Base-by-base conservation (phyloP, 2,888 invertebrate genomes). In the Micoletzkya japonica region DNA sequence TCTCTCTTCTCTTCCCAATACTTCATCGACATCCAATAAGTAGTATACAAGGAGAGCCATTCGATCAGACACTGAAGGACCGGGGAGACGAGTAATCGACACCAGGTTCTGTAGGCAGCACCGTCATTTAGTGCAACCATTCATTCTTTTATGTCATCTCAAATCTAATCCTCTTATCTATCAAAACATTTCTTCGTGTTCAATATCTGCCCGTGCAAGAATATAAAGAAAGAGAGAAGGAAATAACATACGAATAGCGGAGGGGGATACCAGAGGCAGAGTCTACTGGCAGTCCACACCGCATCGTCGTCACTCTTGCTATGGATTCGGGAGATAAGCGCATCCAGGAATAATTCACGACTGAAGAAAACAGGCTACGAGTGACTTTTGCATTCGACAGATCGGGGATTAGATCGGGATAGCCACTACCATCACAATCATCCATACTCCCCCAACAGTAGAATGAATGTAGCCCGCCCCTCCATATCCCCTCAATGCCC, bases 181-280 rank as follows among this genome's bases (percentile, higher is more conserved):
- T n/a, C 20, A 2, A n/a, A 52, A 26, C n/a, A n/a, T n/a, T n/a
- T n/a, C n/a, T n/a, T n/a, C n/a, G n/a, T n/a, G n/a, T n/a, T n/a
- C n/a, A n/a, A n/a, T n/a, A n/a, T n/a, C n/a, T n/a, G n/a, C n/a
- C n/a, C n/a, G n/a, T n/a, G n/a, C n/a, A n/a, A n/a, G n/a, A n/a
- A n/a, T n/a, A n/a, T n/a, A n/a, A n/a, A n/a, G n/a, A 44, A 20
- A 44, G 44, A 44, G 44, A 44, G 14, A 44, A 44, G 44, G 54
- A 54, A n/a, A 24, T 20, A 54, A 24, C 17, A 20, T 17, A 66
- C 64, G 28, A 24, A 37, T 36, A 30, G 52, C 14, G 36, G 14
- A 2, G 64, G 64, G 4, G 64, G 64, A n/a, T 66, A 66, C 64
- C 64, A 66, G 54, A 54, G 30, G 26, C 14, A 17, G 26, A 54